Evolutionary conservation across 1,140 invertebrate genomes (phyloP).

Genomic region (Branchinecta lindahli): DNA sequence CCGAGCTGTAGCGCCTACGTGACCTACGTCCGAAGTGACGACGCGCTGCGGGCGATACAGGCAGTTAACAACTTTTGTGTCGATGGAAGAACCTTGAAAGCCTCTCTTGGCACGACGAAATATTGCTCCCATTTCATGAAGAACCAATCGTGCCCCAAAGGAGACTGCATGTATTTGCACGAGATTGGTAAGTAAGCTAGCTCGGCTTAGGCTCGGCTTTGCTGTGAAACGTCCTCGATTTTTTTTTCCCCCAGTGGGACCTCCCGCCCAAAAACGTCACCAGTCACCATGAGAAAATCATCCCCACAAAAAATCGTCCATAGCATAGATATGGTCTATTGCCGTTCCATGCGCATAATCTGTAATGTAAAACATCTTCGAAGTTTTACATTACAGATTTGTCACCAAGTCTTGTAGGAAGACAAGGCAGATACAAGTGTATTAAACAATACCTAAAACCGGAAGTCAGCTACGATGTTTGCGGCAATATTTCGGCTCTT

Average conservation of each 20-base stretch:
- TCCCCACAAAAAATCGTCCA: too few species aligned
- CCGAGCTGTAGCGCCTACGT: constrained; percentile 94
- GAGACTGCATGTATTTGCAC: constrained; percentile 99
- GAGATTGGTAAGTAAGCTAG: constrained; percentile 53
- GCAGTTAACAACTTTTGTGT: constrained; percentile 92
- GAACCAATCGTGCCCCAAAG: constrained; percentile 89
- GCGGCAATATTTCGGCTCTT: too few species aligned
- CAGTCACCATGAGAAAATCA: too few species aligned
- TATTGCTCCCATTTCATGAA: constrained; percentile 99
- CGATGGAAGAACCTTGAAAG: constrained; percentile 88
- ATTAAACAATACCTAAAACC: too few species aligned
- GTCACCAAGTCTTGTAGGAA: too few species aligned
- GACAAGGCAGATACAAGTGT: too few species aligned
- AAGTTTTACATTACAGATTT: too few species aligned
- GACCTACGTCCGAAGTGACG: constrained; percentile 83
- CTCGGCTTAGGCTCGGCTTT: too few species aligned
- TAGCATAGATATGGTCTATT: too few species aligned
- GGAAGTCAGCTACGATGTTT: too few species aligned
- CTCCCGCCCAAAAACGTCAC: constrained; percentile 3
- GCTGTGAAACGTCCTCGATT: constrained; percentile 18
- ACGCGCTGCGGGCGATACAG: constrained; percentile 89
- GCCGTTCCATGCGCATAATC: too few species aligned
- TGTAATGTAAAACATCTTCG: too few species aligned
- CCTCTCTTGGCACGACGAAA: constrained; percentile 96
- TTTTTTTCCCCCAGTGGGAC: constrained; percentile 13